Base-by-base conservation (phyloP, 1,140 invertebrate genomes). In the Sweltsa coloradensis region DNA sequence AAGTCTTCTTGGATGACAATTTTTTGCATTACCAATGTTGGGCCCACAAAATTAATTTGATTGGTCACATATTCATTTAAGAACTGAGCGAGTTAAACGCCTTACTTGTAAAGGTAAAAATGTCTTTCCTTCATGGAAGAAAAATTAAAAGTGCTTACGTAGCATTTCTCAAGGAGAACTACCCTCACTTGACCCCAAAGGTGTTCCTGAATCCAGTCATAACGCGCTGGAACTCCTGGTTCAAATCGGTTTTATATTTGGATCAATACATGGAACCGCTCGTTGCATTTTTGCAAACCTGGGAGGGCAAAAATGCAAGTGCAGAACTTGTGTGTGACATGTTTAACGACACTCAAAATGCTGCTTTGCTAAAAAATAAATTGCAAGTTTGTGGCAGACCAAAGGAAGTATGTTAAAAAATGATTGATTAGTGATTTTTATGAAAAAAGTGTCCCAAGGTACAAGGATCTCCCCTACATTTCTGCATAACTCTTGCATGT, bases 11-110 rank as follows among this genome's bases (percentile, higher is more conserved):
- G 3, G 36, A 22, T 7, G 36, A 37, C 5, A 5, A 37, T 37
- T 4, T 37, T n/a, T n/a, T 37, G 23, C 36, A 37, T 37, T 37
- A 19, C 36, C 36, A 37, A 37, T 37, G 36, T 22, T 37, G 4
- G 36, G 36, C 36, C 5, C 36, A 37, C 11, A 37, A 37, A 37
- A 37, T 37, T 4, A 37, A 37, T 37, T 22, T 37, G 18, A 22
- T 37, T 5, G 36, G 4, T 37, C 16, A 5, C 11, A 7, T 16
- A 9, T 37, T 37, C 36, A 9, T 37, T 5, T 19, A 37, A 11
- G 5, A 37, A 37, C n/a, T 37, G n/a, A 22, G 4, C 7, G 36
- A 37, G n/a, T 22, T 37, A 16, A 37, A 37, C 11, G 23, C 4
- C 23, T 22, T 37, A 19, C 16, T 11, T 16, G 36, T 22, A 7